A percentile compares a stretch with the other conserved stretches of the same genome.
Conservation (phyloP, 2,888 invertebrate genomes). For the Drosophila infuscata region DNA sequence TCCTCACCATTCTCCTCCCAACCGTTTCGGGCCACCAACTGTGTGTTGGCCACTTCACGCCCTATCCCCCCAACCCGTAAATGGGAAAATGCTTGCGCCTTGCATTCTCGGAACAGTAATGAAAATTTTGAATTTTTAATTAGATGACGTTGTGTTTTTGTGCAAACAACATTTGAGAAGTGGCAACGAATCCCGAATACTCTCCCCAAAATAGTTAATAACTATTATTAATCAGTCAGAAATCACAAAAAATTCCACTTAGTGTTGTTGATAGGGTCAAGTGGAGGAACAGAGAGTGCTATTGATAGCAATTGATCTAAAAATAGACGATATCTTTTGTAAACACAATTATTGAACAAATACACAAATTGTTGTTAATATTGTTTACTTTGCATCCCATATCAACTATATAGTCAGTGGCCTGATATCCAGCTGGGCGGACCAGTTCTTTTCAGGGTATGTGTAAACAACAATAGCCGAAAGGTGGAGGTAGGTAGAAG, state of each 20-base stretch:
- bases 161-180: conserved; percentile 12
- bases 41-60: not conserved
- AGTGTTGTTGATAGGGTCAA: not conserved
- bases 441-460: conserved; percentile 22
- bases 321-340: not conserved
- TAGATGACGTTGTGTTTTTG: conserved; percentile 71
- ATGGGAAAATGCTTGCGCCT: conserved; percentile 37
- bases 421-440: conserved; percentile 28
- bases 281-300: not conserved
- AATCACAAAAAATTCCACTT: not conserved
- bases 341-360: not conserved
- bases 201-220: not conserved
- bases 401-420: conserved; percentile 17
- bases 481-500: not conserved
- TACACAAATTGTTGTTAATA: conserved; percentile 1
- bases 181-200: conserved; percentile 11
- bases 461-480: conserved; percentile 34
- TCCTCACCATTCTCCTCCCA: not conserved
- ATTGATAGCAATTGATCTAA: conserved; percentile 3
- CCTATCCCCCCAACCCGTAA: conserved; percentile 8
- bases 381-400: conserved; percentile 11
- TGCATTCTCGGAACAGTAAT: conserved; percentile 67
- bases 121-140: conserved; percentile 76
- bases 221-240: too few relatives aligned
- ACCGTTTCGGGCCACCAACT: conserved; percentile 8